Base-by-base conservation (phyloP, 2,888 invertebrate genomes). In the Slavum lentiscoides region DNA sequence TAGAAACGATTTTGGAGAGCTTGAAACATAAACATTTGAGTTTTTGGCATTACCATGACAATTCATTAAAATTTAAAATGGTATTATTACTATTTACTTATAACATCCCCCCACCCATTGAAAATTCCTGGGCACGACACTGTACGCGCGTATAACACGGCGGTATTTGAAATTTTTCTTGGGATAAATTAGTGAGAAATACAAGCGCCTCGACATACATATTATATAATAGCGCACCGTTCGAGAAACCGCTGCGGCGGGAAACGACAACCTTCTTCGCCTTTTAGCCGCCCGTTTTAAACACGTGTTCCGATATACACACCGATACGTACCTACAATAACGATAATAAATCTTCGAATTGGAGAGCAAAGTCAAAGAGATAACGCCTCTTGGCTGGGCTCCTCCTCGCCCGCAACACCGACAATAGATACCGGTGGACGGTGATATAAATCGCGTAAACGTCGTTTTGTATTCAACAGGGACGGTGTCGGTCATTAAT, bases 401-500 rank as follows among this genome's bases (percentile, higher is more conserved):
- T 23, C 37, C 0, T 21, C 23, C 39, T 3, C 4, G 30, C 30
- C 53, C 13, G 30, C 67, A 3, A 9, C 21, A 19, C 11, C 17
- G 5, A 68, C 59, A n/a, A 76, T 68, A 43, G 66, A 74, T 66
- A 66, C 11, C 74, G 64, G 30, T 17, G 21, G 64, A 74, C 66
- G 39, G 37, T 6, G 59, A 59, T 64, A 80, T 72, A 80, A 70
- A 72, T 80, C 72, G 72, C 72, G 62, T 39, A 23, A 64, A 72
- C 53, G 69, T 77, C 69, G 80, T 80, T 80, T 64, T 43, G 80
- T 80, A 80, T 80, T 80, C 80, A 80, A 64, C 55, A 58, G 72
- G 62, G 77, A 70, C 62, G 43, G 39, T 58, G 23, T 43, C 66
- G 80, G 80, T 72, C 80, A 80, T 80, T 80, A 80, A 64, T 80